phyloP scores from a whole-genome alignment of 1,140 invertebrate species.

The Lamellibrachia luymesi region DNA sequence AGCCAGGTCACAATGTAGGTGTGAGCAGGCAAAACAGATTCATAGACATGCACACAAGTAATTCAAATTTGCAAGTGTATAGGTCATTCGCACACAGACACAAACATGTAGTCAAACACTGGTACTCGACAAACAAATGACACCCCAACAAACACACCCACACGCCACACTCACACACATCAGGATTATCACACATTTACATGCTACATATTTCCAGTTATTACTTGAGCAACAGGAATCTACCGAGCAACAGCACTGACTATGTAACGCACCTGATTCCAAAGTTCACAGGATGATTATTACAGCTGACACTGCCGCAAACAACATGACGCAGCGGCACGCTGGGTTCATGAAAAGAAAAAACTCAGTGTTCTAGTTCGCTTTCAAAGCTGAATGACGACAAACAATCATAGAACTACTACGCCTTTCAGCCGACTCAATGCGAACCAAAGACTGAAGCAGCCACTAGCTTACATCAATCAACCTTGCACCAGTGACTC shows the following conservation, averaged over 20 bases:
- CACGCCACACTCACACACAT: neutral
- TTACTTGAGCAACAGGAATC: neutral
- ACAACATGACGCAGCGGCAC: neutral
- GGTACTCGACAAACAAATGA: neutral
- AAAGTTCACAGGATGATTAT: neutral
- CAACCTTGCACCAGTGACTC: neutral
- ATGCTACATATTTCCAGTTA: neutral
- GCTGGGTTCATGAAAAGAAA: neutral
- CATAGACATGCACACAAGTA: neutral
- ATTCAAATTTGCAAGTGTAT: neutral
- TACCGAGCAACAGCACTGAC: neutral
- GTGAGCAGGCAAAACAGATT: neutral
- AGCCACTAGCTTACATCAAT: neutral
- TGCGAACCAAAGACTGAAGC: neutral
- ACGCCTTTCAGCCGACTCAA: neutral
- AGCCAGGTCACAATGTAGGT: neutral
- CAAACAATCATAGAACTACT: neutral
- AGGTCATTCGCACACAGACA: neutral
- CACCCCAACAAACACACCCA: too few relatives aligned
- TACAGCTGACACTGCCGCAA: neutral
- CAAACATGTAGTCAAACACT: neutral
- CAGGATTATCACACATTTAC: neutral
- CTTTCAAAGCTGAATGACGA: neutral
- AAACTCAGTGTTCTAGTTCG: neutral
- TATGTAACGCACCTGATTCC: neutral